Evolutionary conservation across 2,113 vertebrate species (phyloP), one percentile per base, ranked within the genome.

Genomic region (Corydoras sp.): DNA sequence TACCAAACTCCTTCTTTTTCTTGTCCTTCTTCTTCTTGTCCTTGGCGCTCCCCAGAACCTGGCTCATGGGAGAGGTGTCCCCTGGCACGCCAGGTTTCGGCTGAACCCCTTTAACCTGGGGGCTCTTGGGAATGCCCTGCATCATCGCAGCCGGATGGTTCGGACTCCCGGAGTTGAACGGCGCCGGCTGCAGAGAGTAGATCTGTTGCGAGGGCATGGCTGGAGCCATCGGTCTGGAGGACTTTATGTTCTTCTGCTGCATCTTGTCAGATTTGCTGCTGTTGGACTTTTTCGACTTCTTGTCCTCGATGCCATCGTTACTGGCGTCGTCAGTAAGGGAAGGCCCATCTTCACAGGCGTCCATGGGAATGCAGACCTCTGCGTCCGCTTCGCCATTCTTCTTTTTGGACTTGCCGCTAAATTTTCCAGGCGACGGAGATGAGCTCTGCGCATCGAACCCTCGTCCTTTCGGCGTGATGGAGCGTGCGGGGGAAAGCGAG

Each of bases 21-120:
- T 98, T 98, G 76, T 99, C 96, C 76, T 98, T 99, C 85, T 98
- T 99, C 81, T 99, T 99, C 85, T 99, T 99, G 83, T 98, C 97
- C 90, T 98, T 97, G 76, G 93, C 91, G 79, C 90, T 92, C 35
- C 90, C 91, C 74, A 96, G 83, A 48, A 92, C 85, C 48, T 94
- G 95, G 84, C 89, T 97, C 76, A 92, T 87, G 0, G 90, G 71
- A 0, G 92, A 92, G n/a, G 92, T 91, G 54, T 99, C 97, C 78
- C 93, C 95, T 84, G 93, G 91, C 53, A 92, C 90, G 0, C 93
- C 91, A 3, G 93, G 91, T 76, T 99, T 99, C 64, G 95, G 92
- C 76, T 98, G 97, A 71, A 94, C 91, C 59, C 95, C 93, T 83
- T 98, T 99, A 81, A 97, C 91, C 62, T 97, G 96, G 8, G 97